phyloP scores from a whole-genome alignment of 2,113 vertebrate genomes.

The Hemibagrus wyckioides region DNA sequence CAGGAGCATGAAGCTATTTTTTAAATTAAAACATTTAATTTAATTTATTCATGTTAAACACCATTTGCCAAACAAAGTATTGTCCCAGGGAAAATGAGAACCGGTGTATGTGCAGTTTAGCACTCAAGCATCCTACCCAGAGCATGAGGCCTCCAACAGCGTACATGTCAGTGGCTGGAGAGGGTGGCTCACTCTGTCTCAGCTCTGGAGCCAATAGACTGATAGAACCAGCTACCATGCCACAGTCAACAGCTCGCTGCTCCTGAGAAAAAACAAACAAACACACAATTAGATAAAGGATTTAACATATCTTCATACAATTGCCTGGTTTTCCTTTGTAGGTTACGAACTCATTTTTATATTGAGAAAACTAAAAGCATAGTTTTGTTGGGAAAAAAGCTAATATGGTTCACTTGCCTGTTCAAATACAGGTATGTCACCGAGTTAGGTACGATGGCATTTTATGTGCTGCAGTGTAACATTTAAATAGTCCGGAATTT shows the following conservation, averaged over 20 bases:
- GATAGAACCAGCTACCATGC: slow-evolving; percentile 67
- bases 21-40: background rate
- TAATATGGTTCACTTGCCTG: background rate
- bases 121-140: slow-evolving; percentile 37
- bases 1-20: slow-evolving; percentile 68
- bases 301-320: background rate
- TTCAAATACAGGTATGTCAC: no score
- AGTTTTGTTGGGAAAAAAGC: background rate
- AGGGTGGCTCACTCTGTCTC: slow-evolving; percentile 66
- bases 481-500: no score
- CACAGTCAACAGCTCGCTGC: slow-evolving; percentile 67
- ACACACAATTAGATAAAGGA: background rate
- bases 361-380: no score
- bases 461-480: no score
- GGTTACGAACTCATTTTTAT: background rate
- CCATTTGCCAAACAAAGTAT: background rate
- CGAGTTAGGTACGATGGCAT: no score
- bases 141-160: slow-evolving; percentile 77
- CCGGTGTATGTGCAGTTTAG: background rate
- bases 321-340: background rate
- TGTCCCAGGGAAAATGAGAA: background rate
- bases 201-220: slow-evolving; percentile 77
- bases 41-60: background rate
- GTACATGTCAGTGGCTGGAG: slow-evolving; percentile 77
- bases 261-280: slow-evolving; percentile 59